Evolutionary conservation across 2,113 vertebrate species (phyloP).

Genomic region (Psammodynastes pulverulentus): DNA sequence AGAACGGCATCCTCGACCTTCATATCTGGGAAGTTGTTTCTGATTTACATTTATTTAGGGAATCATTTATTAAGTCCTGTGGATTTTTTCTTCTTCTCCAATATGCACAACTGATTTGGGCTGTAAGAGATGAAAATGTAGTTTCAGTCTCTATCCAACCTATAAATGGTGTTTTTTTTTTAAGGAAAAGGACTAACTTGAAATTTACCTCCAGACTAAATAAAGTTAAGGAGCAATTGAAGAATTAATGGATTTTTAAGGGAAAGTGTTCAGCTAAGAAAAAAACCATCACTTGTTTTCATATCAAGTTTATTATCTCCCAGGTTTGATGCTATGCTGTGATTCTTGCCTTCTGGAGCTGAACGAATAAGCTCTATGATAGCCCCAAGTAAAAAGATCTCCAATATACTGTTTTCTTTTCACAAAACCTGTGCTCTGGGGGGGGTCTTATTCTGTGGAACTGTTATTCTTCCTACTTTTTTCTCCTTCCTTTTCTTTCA

Average conservation of each 20-base stretch:
- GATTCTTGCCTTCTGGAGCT: not conserved
- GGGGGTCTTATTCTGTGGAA: not conserved
- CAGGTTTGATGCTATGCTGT: not conserved
- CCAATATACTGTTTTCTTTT: not conserved
- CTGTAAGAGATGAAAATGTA: accelerated
- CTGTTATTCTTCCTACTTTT: not conserved
- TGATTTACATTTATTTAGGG: not conserved
- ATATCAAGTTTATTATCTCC: not conserved
- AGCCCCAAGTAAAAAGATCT: not conserved
- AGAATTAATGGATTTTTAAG: not conserved
- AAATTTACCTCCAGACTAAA: not conserved
- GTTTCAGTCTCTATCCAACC: accelerated
- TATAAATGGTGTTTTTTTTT: not conserved
- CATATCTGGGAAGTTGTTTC: conserved; percentile 19
- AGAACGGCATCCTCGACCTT: not conserved
- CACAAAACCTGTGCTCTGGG: not conserved
- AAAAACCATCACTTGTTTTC: not conserved
- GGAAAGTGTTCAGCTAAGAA: not conserved
- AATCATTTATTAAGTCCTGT: not conserved
- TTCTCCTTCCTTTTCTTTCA: not conserved
- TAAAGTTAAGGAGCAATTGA: not conserved
- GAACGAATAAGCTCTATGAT: not conserved
- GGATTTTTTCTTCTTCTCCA: conserved; percentile 35
- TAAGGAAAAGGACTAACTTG: not conserved
- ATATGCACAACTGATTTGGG: conserved; percentile 8